Percentiles rank a stretch among this genome's conserved stretches.
phyloP scores from a whole-genome alignment of 2,888 invertebrate species.

The Trissolcus japonicus region DNA sequence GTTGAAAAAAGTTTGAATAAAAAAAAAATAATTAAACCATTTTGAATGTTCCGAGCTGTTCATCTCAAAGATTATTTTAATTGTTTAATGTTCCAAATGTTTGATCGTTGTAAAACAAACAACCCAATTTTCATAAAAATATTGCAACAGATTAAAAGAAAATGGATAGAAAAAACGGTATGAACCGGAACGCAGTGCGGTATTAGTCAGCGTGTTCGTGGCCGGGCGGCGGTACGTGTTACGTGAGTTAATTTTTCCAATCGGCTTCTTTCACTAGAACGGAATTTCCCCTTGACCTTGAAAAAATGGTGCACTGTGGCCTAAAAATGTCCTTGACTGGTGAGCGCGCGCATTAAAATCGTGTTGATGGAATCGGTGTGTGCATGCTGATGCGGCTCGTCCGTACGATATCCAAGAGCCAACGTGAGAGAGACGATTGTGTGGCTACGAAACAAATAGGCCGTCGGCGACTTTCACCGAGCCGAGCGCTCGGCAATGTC shows the following conservation, averaged over 20 bases:
- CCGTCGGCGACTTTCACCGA: conserved; percentile 75
- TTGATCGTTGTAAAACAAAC: too few species aligned
- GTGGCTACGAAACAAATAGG: conserved; percentile 73
- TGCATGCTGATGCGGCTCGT: conserved; percentile 4
- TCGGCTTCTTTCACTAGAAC: neutral
- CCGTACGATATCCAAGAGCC: conserved; percentile 20
- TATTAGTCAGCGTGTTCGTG: too few species aligned
- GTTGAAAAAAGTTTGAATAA: too few species aligned
- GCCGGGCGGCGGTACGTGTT: too few species aligned
- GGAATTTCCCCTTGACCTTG: conserved; percentile 51
- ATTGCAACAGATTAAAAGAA: too few species aligned
- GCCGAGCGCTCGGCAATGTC: conserved; percentile 61
- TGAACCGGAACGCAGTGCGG: too few species aligned
- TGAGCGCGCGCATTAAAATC: conserved; percentile 11
- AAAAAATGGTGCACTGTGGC: conserved; percentile 11
- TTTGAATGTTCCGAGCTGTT: too few species aligned
- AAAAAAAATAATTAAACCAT: too few species aligned
- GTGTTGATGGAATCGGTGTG: conserved; percentile 2
- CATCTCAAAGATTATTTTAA: too few species aligned
- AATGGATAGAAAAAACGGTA: too few species aligned
- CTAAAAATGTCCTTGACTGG: conserved; percentile 35
- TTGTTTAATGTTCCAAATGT: too few species aligned
- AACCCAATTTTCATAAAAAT: too few species aligned
- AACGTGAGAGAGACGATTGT: conserved; percentile 58
- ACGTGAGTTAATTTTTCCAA: neutral